Base-by-base conservation (phyloP, 37 sponge, comb jelly and placozoan genomes). In the Tethya wilhelma region DNA sequence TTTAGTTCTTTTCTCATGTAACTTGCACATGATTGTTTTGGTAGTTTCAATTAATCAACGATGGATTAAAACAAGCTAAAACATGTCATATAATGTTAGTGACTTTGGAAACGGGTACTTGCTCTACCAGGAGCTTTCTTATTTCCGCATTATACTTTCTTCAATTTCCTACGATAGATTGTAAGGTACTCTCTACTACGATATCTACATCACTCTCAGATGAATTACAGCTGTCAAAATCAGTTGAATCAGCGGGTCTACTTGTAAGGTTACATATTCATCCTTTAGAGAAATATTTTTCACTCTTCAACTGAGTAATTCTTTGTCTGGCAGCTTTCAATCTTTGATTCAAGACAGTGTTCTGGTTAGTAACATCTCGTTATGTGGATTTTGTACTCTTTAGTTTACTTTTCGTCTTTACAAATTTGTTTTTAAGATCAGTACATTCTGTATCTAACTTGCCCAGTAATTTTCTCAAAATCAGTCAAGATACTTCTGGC, bases 21-120 rank as follows among this genome's bases (percentile, higher is more conserved):
- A 26, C 49, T 64, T 29, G 78, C 78, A 77, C 78, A 77, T 23
- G 78, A 44, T 64, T 41, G 9, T 17, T 64, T 77, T 40, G 78
- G 66, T 42, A 77, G 49, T 6, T 38, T 22, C 49, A 77, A 41
- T 9, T 64, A 44, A 14, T 77, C 66, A 36, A 77, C 78, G 64
- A 28, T 6, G 78, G 78, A 63, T 64, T 37, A 40, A 62, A 77
- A 42, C 78, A 60, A 64, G 38, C 40, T 6, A 77, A 42, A 62
- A 63, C 78, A 39, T 45, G 9, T 41, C 46, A 28, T 28, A 77
- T 77, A 19, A 77, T 77, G 25, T 60, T 45, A 22, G 78, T 5
- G 4, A 77, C 64, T 64, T 77, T 77, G 40, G 67, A 62, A 7
- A 64, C 66, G 9, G 78, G 78, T 41, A 77, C 40, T 43, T 77